A percentile compares a stretch with the other conserved stretches of the same genome.
Evolutionary conservation across 1,140 invertebrate genomes (phyloP).

Genomic region (Eciton burchellii): DNA sequence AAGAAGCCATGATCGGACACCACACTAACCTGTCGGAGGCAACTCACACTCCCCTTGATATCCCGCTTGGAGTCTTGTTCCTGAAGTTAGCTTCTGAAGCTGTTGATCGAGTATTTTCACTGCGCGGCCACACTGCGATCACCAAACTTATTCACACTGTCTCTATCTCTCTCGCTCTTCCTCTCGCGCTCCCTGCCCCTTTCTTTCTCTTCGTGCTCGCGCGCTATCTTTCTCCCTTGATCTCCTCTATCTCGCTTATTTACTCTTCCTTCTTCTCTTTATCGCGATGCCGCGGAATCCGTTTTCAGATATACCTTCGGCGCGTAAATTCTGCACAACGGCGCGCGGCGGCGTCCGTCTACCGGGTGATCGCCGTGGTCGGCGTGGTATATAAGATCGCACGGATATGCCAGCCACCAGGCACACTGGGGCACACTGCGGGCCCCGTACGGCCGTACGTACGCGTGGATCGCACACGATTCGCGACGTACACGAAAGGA

Average conservation of each 20-base stretch:
- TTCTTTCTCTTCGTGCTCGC: background rate
- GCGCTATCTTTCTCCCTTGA: background rate
- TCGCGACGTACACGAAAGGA: conserved; percentile 1
- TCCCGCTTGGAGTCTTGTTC: conserved; percentile 15
- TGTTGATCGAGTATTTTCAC: conserved; percentile 64
- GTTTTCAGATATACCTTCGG: conserved; percentile 11
- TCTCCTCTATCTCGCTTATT: background rate
- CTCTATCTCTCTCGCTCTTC: conserved; percentile 4
- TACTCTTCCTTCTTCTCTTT: background rate
- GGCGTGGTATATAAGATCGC: conserved; percentile 55
- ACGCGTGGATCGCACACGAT: conserved; percentile 21
- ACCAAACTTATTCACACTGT: conserved; percentile 66
- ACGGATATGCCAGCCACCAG: conserved; percentile 39
- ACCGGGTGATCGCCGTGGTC: conserved; percentile 59
- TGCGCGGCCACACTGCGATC: conserved; percentile 64
- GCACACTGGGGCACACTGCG: conserved; percentile 27
- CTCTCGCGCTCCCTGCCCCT: background rate
- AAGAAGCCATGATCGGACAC: conserved; percentile 61
- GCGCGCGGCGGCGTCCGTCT: conserved; percentile 44
- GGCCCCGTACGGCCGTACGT: conserved; percentile 12
- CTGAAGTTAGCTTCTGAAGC: background rate
- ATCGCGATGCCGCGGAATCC: background rate
- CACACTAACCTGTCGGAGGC: conserved; percentile 80
- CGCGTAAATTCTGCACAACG: conserved; percentile 32
- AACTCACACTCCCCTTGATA: conserved; percentile 65